Base-by-base conservation (phyloP, 2,113 vertebrate genomes). In the Gambusia holbrooki region DNA sequence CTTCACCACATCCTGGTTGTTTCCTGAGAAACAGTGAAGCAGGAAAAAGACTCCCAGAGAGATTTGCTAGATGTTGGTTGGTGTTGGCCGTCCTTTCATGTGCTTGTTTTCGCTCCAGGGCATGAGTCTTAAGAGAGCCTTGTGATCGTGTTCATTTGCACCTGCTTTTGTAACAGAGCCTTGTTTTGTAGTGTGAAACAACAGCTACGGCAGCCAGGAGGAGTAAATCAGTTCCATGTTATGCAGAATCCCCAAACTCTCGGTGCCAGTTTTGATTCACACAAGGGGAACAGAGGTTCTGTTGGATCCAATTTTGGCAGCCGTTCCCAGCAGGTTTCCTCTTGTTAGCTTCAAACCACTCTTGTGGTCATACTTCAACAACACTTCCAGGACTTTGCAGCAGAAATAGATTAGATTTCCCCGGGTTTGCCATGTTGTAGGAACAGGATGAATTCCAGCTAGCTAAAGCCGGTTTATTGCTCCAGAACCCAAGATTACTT, bases 401-500 rank as follows among this genome's bases (percentile, higher is more conserved):
- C 40, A 63, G 75, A 76, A 65, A 51, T 71, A 64, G 86, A 89
- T 88, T 84, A 86, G 69, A 81, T 92, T 85, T 68, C 72, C 80
- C 27, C 33, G 64, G 76, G 79, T 70, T n/a, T 62, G 69, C 66
- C 29, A 5, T 61, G 62, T 77, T 74, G 74, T 29, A 37, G 84
- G 66, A 74, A 70, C 81, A 71, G 76, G 40, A 80, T 77, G 71
- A 71, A 66, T 86, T 77, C 68, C 76, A 73, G 84, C 74, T 77
- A 75, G 69, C 84, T 66, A 68, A 74, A 74, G 37, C 71, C 77
- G n/a, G 69, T 66, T 61, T 69, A 81, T 87, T 80, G 83, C 86
- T 81, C 81, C 61, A 3, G 80, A 81, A 86, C 67, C 51, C 71
- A 5, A 88, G 87, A 87, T 88, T 79, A 89, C 89, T 89, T 93